Evolutionary conservation across 1,140 invertebrate genomes (phyloP), one percentile per base, ranked within the genome.

Genomic region (Drosophila lini): DNA sequence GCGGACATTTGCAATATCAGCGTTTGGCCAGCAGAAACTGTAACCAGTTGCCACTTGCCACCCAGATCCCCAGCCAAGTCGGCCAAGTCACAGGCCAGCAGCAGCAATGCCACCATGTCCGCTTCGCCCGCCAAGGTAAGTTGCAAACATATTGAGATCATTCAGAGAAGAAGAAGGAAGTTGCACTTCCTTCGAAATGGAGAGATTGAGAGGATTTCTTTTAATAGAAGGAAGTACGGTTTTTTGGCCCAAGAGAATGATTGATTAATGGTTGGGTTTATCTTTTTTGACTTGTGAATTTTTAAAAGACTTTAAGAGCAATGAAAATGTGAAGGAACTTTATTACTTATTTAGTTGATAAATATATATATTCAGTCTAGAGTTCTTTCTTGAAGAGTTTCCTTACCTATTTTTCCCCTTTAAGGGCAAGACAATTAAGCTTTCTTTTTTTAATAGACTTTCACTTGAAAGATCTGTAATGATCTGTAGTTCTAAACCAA

Each of bases 41-140:
- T 62, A 48, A 63, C 56, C 25, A 79, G 53, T 67, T 45, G 81
- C 76, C 81, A 81, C 52, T 71, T 91, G 77, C 89, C 89, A 2
- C 89, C 89, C 19, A 74, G 89, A 22, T 89, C 89, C 3, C 81
- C 89, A 31, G 89, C 89, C 42, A 88, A 85, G 25, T 86, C 83
- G 32, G 58, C 57, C 44, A 90, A 85, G 41, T 90, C 89, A 7
- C 89, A 76, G 41, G 84, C 77, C 25, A 89, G 78, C 78, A 88
- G 80, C 74, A 88, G 84, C 80, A 89, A 88, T 62, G 84, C 88
- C 16, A 91, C 88, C 15, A 81, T 91, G 80, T 91, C 74, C n/a
- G 25, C 28, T 28, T 76, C 89, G 38, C 89, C 88, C 61, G 58
- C 56, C 13, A 91, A 91, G 84, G 89, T 91, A 74, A 85, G 83